Evolutionary conservation across 2,888 invertebrate species (phyloP).

Genomic region (Synanthedon formicaeformis): DNA sequence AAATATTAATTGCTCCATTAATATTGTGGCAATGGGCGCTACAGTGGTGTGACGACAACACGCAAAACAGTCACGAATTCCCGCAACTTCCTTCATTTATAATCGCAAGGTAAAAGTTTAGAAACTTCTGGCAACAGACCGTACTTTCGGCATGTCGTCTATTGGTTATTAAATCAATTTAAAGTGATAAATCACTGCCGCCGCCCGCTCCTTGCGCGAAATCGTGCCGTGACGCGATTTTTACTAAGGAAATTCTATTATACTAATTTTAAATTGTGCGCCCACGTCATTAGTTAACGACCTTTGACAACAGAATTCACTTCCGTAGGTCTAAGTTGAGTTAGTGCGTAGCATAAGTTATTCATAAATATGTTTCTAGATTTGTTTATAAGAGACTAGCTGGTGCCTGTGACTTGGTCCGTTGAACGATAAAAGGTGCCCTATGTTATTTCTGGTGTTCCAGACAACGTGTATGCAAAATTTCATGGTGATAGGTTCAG

Average conservation of each 20-base stretch:
- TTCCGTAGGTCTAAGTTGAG: too few species aligned
- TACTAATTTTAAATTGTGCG: background rate
- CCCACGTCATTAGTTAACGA: background rate
- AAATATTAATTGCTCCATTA: slow-evolving; percentile 1
- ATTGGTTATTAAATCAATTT: slow-evolving; percentile 30
- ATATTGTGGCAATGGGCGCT: background rate
- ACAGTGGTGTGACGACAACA: slow-evolving; percentile 2
- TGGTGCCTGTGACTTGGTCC: too few species aligned
- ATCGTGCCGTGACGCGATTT: slow-evolving; percentile 6
- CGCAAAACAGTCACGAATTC: slow-evolving; percentile 18
- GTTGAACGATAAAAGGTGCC: too few species aligned
- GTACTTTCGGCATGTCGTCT: slow-evolving; percentile 16
- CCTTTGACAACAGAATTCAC: background rate
- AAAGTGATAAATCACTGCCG: slow-evolving; percentile 20
- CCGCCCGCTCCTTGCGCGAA: slow-evolving; percentile 1
- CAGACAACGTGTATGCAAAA: too few species aligned
- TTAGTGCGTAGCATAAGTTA: too few species aligned
- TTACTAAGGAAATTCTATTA: slow-evolving; percentile 9
- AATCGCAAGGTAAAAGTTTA: slow-evolving; percentile 28
- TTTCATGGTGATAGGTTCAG: too few species aligned
- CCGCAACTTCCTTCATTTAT: slow-evolving; percentile 32
- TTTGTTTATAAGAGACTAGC: too few species aligned
- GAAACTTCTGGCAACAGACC: slow-evolving; percentile 14
- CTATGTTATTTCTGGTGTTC: too few species aligned
- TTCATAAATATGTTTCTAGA: too few species aligned